A percentile compares a stretch with the other conserved stretches of the same genome.
Conservation (phyloP, 1,140 invertebrate genomes). For the Pseudomyrmex flavicornis region DNA sequence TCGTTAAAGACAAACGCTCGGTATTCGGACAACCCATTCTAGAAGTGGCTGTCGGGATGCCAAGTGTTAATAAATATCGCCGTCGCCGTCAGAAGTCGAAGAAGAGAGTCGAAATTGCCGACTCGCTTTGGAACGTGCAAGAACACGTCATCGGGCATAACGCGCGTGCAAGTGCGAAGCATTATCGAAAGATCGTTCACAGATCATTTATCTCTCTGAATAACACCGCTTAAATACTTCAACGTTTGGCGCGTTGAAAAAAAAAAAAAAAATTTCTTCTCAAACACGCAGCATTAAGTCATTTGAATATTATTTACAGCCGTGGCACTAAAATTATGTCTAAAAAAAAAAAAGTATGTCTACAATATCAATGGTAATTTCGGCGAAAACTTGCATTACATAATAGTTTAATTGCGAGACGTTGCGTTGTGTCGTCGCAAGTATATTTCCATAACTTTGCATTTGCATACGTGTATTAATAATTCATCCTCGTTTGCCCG, state of each 20-base stretch:
- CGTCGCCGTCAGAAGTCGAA: slow-evolving; percentile 38
- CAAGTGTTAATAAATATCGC: slow-evolving; percentile 78
- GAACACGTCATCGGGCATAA: slow-evolving; percentile 34
- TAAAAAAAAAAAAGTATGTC: slow-evolving; percentile 11
- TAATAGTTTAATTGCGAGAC: slow-evolving; percentile 73
- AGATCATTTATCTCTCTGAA: neutral
- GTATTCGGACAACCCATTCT: slow-evolving; percentile 68
- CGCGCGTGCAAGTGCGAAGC: slow-evolving; percentile 28
- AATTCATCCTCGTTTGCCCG: slow-evolving; percentile 75
- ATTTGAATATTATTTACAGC: slow-evolving; percentile 17
- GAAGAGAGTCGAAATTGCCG: slow-evolving; percentile 65
- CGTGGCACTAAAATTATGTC: slow-evolving; percentile 8
- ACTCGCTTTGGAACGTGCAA: slow-evolving; percentile 26
- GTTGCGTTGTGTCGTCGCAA: slow-evolving; percentile 76
- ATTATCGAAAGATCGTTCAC: neutral
- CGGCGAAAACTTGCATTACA: slow-evolving; percentile 74
- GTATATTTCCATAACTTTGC: slow-evolving; percentile 84
- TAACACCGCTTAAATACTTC: neutral
- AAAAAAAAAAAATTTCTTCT: neutral
- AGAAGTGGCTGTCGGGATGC: slow-evolving; percentile 75
- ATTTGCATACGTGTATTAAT: slow-evolving; percentile 85
- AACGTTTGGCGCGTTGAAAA: neutral
- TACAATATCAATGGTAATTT: slow-evolving; percentile 13
- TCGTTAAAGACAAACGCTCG: slow-evolving; percentile 67
- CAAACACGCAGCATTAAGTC: neutral